Conservation (phyloP, 2,888 invertebrate genomes). For the Leptinotarsa haldemani region DNA sequence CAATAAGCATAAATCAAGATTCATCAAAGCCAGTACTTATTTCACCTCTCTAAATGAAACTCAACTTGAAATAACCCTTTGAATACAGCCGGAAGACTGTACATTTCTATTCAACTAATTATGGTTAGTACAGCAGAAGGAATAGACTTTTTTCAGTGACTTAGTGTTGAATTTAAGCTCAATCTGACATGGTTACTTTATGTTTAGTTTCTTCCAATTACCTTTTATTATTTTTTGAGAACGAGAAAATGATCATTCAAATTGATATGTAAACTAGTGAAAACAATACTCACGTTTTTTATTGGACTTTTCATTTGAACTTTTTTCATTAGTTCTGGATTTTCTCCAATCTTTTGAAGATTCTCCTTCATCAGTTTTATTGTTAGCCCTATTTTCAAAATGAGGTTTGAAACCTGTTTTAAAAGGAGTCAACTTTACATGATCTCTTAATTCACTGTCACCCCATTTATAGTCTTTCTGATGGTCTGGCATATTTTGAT, state of each 20-base stretch:
- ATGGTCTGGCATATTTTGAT: conserved; percentile 33
- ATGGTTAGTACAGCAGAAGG: too few species aligned
- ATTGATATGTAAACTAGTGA: neutral
- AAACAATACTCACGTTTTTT: conserved; percentile 44
- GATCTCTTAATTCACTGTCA: conserved; percentile 6
- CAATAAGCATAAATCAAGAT: too few species aligned
- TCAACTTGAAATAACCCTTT: neutral
- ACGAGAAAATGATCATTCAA: too few species aligned
- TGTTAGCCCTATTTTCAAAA: conserved; percentile 39
- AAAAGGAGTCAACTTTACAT: neutral
- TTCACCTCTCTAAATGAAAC: neutral
- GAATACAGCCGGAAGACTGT: too few species aligned
- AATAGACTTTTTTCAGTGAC: too few species aligned
- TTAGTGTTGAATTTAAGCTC: too few species aligned
- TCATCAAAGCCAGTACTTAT: too few species aligned
- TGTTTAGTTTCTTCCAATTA: too few species aligned
- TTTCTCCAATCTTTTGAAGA: conserved; percentile 38
- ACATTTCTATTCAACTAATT: too few species aligned
- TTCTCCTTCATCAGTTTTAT: conserved; percentile 34
- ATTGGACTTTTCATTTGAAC: conserved; percentile 36
- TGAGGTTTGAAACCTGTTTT: conserved; percentile 33
- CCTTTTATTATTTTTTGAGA: too few species aligned
- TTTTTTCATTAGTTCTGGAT: conserved; percentile 32
- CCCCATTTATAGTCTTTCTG: conserved; percentile 39
- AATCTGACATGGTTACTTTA: too few species aligned